Conservation (phyloP, 2,113 vertebrate genomes). For the Bos indicus region DNA sequence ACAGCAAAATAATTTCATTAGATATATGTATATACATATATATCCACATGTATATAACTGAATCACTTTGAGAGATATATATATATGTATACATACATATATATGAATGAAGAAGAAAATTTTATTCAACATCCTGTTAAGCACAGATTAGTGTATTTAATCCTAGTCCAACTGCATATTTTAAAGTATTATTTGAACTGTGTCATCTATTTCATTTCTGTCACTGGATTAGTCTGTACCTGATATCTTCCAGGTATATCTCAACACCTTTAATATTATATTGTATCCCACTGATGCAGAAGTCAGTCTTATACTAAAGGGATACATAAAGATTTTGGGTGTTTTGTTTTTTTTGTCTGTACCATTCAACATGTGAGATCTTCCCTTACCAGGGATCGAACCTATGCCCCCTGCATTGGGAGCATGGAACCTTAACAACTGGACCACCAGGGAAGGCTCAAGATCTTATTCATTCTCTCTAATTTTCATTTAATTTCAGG, state of each 20-base stretch:
- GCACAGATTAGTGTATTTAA: background rate
- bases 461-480: background rate
- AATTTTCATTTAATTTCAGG: background rate
- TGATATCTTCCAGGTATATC: background rate
- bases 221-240: background rate
- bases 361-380: background rate
- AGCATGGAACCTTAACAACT: background rate
- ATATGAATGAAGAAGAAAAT: background rate
- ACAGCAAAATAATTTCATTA: background rate
- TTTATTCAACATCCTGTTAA: background rate
- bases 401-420: background rate
- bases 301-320: background rate
- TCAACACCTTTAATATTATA: background rate
- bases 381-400: background rate
- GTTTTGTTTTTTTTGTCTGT: background rate
- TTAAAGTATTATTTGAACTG: background rate
- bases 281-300: background rate
- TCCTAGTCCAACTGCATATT: background rate
- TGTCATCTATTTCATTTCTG: background rate
- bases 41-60: background rate
- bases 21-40: background rate
- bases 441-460: background rate
- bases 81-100: background rate
- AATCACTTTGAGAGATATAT: background rate
- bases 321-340: background rate